Evolutionary conservation across 2,888 invertebrate genomes (phyloP).

Genomic region (Alentia gelatinosa): DNA sequence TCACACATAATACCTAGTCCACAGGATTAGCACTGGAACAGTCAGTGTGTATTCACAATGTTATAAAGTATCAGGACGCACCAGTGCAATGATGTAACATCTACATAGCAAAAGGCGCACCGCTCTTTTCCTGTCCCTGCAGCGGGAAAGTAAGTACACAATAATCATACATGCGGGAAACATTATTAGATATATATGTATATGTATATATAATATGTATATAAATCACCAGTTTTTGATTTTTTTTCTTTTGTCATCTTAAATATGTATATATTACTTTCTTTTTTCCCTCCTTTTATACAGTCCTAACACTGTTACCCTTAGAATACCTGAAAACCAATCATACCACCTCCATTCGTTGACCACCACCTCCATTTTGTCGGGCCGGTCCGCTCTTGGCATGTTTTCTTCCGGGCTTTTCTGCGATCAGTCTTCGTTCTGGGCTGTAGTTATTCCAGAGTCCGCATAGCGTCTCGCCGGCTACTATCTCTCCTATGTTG

Average conservation of each 20-base stretch:
- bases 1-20: slow-evolving; percentile 11
- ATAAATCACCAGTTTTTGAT: slow-evolving; percentile 52
- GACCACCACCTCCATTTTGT: slow-evolving; percentile 58
- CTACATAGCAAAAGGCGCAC: neutral
- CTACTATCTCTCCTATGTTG: slow-evolving; percentile 71
- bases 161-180: slow-evolving; percentile 46
- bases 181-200: slow-evolving; percentile 14
- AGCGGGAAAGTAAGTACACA: slow-evolving; percentile 4
- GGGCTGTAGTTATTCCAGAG: slow-evolving; percentile 72
- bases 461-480: slow-evolving; percentile 70
- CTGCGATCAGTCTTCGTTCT: slow-evolving; percentile 67
- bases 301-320: slow-evolving; percentile 52
- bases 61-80: neutral
- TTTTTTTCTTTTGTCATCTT: slow-evolving; percentile 36
- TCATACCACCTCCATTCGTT: slow-evolving; percentile 67
- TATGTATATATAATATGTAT: slow-evolving; percentile 33
- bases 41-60: neutral
- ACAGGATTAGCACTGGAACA: neutral
- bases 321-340: slow-evolving; percentile 46
- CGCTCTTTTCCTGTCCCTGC: neutral
- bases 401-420: slow-evolving; percentile 67
- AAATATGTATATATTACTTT: slow-evolving; percentile 36
- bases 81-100: slow-evolving; percentile 27
- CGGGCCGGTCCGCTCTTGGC: slow-evolving; percentile 49
- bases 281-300: slow-evolving; percentile 6